These are phyloP conservation scores for Synergus itoensis DNA, from an alignment of 2,888 invertebrate species.

Conservation along the genomic window DNA sequence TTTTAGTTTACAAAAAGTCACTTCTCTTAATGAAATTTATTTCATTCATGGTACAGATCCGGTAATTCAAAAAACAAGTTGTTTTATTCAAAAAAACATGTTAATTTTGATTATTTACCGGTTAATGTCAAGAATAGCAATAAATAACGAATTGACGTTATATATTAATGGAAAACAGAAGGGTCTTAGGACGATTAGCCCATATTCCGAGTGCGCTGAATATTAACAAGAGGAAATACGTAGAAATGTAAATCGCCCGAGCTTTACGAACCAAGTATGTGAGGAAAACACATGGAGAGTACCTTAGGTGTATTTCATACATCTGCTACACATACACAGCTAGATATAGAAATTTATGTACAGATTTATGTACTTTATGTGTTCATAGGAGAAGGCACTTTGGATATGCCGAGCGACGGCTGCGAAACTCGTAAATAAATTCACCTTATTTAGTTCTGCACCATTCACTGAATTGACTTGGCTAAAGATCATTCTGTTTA, in stretches of 20 bases:
- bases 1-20: too few relatives aligned
- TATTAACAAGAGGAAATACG: constrained; percentile 52
- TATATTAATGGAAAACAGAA: constrained; percentile 18
- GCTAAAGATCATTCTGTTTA: neutral
- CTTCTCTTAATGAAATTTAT: too few relatives aligned
- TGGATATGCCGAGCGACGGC: constrained; percentile 62
- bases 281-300: neutral
- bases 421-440: constrained; percentile 74
- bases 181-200: constrained; percentile 54
- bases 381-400: constrained; percentile 48
- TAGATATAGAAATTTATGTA: constrained; percentile 55
- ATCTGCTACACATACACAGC: neutral
- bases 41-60: too few relatives aligned
- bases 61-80: neutral
- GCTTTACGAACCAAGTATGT: constrained; percentile 10
- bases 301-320: neutral
- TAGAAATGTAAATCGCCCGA: constrained; percentile 31
- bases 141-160: constrained; percentile 33
- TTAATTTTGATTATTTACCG: neutral
- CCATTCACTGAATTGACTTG: constrained; percentile 27
- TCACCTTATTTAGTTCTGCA: constrained; percentile 55
- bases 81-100: neutral
- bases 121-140: neutral
- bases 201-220: constrained; percentile 55
- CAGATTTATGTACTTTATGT: constrained; percentile 53